Percentiles rank a stretch among this genome's conserved stretches.
phyloP scores from a whole-genome alignment of 2,888 invertebrate species.

The Amblyjoppa fuscipennis region DNA sequence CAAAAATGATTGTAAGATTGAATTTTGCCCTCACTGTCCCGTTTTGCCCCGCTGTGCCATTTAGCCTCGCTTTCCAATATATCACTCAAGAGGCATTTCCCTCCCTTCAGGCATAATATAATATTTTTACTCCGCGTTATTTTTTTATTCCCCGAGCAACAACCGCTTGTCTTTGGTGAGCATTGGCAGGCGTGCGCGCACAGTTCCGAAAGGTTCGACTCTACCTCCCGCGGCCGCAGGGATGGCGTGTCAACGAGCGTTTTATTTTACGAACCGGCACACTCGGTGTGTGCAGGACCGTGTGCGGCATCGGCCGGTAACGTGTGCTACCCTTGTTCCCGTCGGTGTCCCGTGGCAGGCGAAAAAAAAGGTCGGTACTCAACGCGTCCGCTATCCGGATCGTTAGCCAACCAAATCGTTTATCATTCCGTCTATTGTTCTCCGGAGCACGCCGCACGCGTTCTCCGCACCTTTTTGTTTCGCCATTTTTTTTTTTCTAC shows the following conservation, averaged over 20 bases:
- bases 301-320: conserved; percentile 28
- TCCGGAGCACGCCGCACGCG: conserved; percentile 20
- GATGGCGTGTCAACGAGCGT: conserved; percentile 51
- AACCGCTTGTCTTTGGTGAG: no score
- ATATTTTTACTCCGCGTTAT: no score
- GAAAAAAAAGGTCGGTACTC: conserved; percentile 48
- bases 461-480: not conserved
- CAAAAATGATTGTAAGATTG: no score
- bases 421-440: conserved; percentile 56
- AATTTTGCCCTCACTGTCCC: no score
- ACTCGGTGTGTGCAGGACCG: conserved; percentile 7
- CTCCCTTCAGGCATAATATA: no score
- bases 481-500: not conserved
- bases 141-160: no score
- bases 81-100: no score
- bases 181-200: not conserved
- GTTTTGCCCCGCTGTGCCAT: no score
- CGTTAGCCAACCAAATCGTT: conserved; percentile 52
- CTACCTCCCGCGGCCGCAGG: not conserved
- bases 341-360: not conserved
- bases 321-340: conserved; percentile 22
- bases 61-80: no score
- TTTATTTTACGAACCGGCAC: conserved; percentile 43
- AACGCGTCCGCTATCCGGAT: conserved; percentile 47
- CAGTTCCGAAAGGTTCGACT: not conserved